Base-by-base conservation (phyloP, 2,888 invertebrate genomes). In the Caenorhabditis sp. region DNA sequence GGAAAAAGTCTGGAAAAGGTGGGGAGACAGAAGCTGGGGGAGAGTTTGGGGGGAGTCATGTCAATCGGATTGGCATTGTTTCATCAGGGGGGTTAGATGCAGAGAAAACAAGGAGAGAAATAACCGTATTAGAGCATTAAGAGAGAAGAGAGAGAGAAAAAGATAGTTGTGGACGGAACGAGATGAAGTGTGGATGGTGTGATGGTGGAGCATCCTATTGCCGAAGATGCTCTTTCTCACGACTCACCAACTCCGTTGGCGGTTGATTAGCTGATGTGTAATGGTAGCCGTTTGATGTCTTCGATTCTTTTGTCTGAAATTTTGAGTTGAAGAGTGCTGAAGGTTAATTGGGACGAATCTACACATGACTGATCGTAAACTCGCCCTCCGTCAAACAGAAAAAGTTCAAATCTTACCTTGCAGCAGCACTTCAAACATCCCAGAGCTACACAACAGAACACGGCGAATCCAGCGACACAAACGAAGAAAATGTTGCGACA, bases 181-280 rank as follows among this genome's bases (percentile, higher is more conserved):
- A 72, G 47, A 56, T 47, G 72, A 54, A 51, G 73, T 59, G 31
- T 22, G 22, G 31, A 51, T 31, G 16, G 70, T 47, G 54, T 54
- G 54, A 24, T 51, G 31, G 41, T 59, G 10, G 64, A 66, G 54
- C 49, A 51, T 47, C 49, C 74, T 75, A 87, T 68, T 87, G 85
- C 16, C 80, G 84, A 35, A 87, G 87, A 58, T 80, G 82, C 70
- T 87, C 85, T 76, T 87, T 87, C 63, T 87, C 87, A 54, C 82
- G 82, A 85, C 85, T 84, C 74, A 87, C 87, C 80, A 87, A 54
- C 70, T 85, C 85, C 26, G 76, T 84, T 64, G 74, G 69, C 31
- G 82, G 69, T 44, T 69, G 81, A 41, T 73, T 69, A 5, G 86
- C 81, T 8, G 83, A 81, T 28, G 80, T 77, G 69, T 87, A 87